Evolutionary conservation across 2,113 vertebrate genomes (phyloP).

Genomic region (Clarias batrachus): DNA sequence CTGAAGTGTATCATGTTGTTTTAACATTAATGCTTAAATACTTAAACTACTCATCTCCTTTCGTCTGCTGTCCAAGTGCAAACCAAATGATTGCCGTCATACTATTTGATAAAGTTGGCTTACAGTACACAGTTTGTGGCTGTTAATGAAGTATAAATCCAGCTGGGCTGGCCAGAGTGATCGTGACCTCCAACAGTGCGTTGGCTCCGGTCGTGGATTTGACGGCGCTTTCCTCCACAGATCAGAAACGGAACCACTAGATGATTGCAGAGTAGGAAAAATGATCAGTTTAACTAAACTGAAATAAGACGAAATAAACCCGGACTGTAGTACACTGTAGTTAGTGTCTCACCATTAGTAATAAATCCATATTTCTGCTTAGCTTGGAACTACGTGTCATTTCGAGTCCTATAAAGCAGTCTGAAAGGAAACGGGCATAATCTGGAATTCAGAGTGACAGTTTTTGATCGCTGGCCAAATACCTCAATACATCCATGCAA

Average conservation of each 20-base stretch:
- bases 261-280: constrained; percentile 18
- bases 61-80: neutral
- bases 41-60: neutral
- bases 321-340: neutral
- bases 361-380: constrained; percentile 43
- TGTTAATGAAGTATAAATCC: constrained; percentile 41
- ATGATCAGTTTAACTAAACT: neutral
- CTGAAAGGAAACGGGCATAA: constrained; percentile 3
- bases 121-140: constrained; percentile 9
- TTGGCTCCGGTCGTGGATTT: constrained; percentile 60
- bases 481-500: neutral
- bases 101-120: constrained; percentile 20
- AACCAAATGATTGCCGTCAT: constrained; percentile 34
- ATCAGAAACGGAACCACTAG: constrained; percentile 50
- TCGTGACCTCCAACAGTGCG: constrained; percentile 31
- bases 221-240: constrained; percentile 42
- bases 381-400: constrained; percentile 48
- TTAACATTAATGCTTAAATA: neutral
- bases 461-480: neutral
- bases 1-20: neutral
- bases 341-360: constrained; percentile 23
- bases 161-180: constrained; percentile 14
- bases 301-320: neutral
- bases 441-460: neutral
- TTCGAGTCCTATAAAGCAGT: constrained; percentile 46